Evolutionary conservation across 2,888 invertebrate genomes (phyloP).

Genomic region (Lasioglossum lativentre): DNA sequence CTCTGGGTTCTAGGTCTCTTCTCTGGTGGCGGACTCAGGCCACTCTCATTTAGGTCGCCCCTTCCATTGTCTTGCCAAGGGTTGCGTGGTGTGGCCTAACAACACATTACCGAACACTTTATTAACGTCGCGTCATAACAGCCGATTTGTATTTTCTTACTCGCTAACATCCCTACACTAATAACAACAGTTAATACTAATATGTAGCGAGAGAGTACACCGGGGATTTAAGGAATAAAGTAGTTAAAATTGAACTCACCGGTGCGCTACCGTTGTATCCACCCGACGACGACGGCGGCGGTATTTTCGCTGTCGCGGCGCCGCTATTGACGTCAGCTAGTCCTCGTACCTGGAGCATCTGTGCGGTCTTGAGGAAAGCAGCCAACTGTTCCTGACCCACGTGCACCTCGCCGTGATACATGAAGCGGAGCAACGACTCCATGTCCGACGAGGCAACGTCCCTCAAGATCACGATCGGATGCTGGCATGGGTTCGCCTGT

Average conservation of each 20-base stretch:
- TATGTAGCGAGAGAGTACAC: too few species aligned
- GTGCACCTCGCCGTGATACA: constrained; percentile 97
- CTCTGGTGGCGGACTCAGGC: constrained; percentile 87
- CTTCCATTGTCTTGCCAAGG: constrained; percentile 88
- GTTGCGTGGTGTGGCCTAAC: constrained; percentile 87
- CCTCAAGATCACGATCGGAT: constrained; percentile 94
- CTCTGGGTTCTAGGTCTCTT: constrained; percentile 83
- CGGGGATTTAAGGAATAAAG: neutral
- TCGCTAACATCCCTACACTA: too few species aligned
- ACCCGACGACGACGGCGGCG: constrained; percentile 75
- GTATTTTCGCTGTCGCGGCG: constrained; percentile 80
- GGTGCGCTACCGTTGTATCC: constrained; percentile 90
- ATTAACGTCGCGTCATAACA: neutral
- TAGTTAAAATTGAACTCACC: constrained; percentile 85
- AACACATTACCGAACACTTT: neutral
- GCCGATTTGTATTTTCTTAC: too few species aligned
- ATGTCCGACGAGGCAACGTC: constrained; percentile 95
- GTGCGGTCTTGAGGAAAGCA: constrained; percentile 94
- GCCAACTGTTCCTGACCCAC: constrained; percentile 94
- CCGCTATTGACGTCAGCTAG: constrained; percentile 91
- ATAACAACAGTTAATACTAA: too few species aligned
- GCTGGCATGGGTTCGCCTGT: constrained; percentile 94
- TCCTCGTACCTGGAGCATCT: constrained; percentile 94
- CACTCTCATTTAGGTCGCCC: constrained; percentile 85
- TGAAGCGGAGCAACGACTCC: constrained; percentile 94